Percentiles rank a stretch among this genome's conserved stretches.
These are phyloP conservation scores for Patagioenas fasciata DNA, from an alignment of 2,113 vertebrate species.

Conservation along the genomic window DNA sequence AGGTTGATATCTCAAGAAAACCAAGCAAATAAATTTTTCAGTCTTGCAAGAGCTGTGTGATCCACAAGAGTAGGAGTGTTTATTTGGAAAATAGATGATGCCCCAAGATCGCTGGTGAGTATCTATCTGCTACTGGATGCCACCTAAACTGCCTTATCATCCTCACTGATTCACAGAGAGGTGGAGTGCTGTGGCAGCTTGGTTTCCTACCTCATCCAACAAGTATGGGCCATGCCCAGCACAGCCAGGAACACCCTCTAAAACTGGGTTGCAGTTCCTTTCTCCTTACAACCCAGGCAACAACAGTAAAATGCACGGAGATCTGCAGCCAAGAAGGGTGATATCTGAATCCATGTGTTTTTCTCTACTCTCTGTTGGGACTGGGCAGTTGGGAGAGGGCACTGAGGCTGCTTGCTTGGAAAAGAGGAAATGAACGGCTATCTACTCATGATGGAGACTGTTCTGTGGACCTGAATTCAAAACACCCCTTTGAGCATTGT, in stretches of 20 bases:
- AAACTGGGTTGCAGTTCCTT: neutral
- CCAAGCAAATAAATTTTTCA: fast-evolving
- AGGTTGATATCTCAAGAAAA: neutral
- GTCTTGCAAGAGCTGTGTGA: neutral
- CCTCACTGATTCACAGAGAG: neutral
- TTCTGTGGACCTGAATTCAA: neutral
- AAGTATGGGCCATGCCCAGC: fast-evolving
- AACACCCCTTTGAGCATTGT: neutral
- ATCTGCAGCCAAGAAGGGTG: neutral
- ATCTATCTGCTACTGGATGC: neutral
- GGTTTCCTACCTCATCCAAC: fast-evolving
- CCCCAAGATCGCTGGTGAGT: neutral
- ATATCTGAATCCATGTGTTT: neutral
- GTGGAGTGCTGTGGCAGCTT: neutral
- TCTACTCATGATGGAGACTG: fast-evolving
- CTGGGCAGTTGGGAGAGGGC: neutral
- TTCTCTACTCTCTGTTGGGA: neutral
- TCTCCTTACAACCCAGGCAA: neutral
- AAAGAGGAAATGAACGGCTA: fast-evolving
- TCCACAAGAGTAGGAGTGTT: neutral
- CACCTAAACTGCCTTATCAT: neutral
- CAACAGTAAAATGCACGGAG: neutral
- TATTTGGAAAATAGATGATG: neutral
- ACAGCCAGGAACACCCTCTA: neutral
- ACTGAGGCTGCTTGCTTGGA: fast-evolving